phyloP scores from a whole-genome alignment of 2,888 invertebrate genomes.

The Ditula angustiorana region DNA sequence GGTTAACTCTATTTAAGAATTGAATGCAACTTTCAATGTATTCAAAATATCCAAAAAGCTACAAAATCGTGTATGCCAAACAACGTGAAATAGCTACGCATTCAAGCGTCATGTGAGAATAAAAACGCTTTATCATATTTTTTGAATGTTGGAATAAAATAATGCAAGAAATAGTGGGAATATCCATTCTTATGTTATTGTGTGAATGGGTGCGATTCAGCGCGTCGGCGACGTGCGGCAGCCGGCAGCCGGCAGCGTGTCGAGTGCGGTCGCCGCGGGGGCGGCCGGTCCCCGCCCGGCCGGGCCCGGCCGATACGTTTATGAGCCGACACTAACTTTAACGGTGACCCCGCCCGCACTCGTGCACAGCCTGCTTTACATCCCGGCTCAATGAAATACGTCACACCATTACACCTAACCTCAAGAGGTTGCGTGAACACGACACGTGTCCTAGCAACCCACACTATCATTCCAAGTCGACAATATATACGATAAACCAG shows the following conservation, averaged over 20 bases:
- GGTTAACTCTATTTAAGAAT: background rate
- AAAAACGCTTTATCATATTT: background rate
- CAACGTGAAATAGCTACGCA: too few relatives aligned
- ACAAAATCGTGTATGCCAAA: too few relatives aligned
- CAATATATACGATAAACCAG: constrained; percentile 4
- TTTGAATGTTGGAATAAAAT: background rate
- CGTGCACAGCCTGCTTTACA: constrained; percentile 76
- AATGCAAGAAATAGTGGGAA: constrained; percentile 43
- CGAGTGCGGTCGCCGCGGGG: constrained; percentile 85
- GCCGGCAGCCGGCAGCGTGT: constrained; percentile 74
- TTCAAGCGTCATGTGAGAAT: background rate
- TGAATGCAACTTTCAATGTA: too few relatives aligned
- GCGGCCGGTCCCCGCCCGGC: constrained; percentile 54
- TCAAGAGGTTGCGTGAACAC: constrained; percentile 34
- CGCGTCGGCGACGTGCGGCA: constrained; percentile 80
- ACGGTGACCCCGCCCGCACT: constrained; percentile 77
- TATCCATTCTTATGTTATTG: constrained; percentile 53
- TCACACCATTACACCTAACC: constrained; percentile 54
- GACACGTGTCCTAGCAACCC: constrained; percentile 25
- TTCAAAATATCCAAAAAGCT: too few relatives aligned
- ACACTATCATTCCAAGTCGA: constrained; percentile 16
- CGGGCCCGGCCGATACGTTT: constrained; percentile 74
- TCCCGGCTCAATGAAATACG: constrained; percentile 73
- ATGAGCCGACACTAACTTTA: constrained; percentile 82
- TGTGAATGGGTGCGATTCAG: constrained; percentile 82